phyloP scores from a whole-genome alignment of 2,113 vertebrate species.

The Microcebus jonahi region DNA sequence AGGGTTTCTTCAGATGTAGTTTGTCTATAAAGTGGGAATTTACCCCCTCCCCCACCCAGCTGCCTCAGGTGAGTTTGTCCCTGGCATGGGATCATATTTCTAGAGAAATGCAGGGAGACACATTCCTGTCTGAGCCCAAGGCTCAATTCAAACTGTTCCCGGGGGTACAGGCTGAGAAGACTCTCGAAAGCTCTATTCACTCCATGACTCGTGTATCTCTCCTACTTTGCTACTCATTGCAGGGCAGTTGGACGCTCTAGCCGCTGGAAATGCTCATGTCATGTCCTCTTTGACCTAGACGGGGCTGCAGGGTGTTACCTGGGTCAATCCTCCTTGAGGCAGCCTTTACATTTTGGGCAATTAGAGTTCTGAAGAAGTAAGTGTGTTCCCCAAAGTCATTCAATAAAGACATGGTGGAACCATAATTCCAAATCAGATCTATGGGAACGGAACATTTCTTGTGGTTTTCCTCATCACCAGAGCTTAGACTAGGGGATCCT shows the following conservation, averaged over 20 bases:
- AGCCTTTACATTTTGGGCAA: conserved; percentile 7
- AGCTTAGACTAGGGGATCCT: background rate
- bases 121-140: background rate
- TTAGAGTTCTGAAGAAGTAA: background rate
- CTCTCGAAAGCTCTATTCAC: background rate
- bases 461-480: background rate
- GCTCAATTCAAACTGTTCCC: background rate
- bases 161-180: background rate
- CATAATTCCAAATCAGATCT: background rate
- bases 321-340: background rate
- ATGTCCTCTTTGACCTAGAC: background rate
- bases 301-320: background rate
- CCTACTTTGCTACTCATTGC: background rate
- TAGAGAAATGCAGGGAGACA: background rate
- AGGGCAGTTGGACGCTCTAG: background rate
- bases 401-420: background rate
- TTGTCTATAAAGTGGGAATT: background rate
- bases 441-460: background rate
- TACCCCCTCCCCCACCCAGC: background rate
- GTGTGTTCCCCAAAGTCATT: background rate
- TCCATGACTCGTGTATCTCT: background rate
- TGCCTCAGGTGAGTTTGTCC: background rate
- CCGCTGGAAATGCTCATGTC: background rate
- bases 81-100: background rate
- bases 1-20: background rate